Base-by-base conservation (phyloP, 2,888 invertebrate species). In the Oligia latruncula region DNA sequence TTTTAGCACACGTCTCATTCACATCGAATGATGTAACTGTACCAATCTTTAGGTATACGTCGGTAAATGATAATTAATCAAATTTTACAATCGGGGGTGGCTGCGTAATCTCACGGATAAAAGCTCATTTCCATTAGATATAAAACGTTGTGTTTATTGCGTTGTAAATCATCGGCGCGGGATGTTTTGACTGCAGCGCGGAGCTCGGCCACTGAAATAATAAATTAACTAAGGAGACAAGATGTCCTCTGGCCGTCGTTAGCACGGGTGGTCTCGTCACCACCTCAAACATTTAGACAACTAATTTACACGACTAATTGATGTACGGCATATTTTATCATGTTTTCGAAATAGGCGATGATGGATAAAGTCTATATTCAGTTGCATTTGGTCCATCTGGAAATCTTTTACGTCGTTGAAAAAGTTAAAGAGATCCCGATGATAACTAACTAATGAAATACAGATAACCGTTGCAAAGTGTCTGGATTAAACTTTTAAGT, bases 41-140 rank as follows among this genome's bases (percentile, higher is more conserved):
- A 68, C 75, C 64, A 72, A 64, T 84, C 60, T 79, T 78, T 72
- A 77, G 74, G 60, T 64, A 84, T 23, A 81, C 29, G 83, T 80
- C 70, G 77, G 85, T 83, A 84, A 87, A 89, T 87, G 76, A 85
- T 90, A 91, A 92, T 92, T 91, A 93, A 93, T 94, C 92, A 94
- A 93, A 91, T 90, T 93, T 93, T 93, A 93, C 91, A 92, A 92
- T 92, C 92, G 80, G 85, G 91, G 91, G 90, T 93, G 88, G 92
- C 95, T 96, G 96, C 89, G 92, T 92, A 95, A 94, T 94, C 91
- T 96, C 95, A 94, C 90, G 92, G 91, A 94, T 95, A 95, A 95
- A 96, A 95, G 95, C 95, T 94, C 94, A 96, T 96, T 95, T 96
- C 95, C 95, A 95, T 94, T 95, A 93, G 94, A 95, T 95, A 95